Conservation (phyloP, 2,888 invertebrate species). For the Gymnocheta viridis region DNA sequence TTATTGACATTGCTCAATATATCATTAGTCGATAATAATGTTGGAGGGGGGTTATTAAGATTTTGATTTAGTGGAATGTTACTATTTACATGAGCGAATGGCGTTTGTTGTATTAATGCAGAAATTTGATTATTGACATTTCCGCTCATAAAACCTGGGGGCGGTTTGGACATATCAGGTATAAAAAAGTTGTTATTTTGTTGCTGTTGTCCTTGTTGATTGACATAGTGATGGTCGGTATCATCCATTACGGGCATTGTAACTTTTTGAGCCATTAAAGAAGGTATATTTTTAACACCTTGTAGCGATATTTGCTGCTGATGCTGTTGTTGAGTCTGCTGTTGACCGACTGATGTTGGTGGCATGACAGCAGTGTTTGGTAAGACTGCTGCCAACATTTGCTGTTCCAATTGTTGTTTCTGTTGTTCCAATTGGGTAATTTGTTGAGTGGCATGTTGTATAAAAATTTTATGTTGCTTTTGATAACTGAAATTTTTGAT, state of each 20-base stretch:
- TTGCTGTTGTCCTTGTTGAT: slow-evolving; percentile 42
- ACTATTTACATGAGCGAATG: slow-evolving; percentile 70
- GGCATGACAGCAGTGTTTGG: slow-evolving; percentile 75
- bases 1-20: slow-evolving; percentile 54
- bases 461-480: slow-evolving; percentile 97
- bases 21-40: slow-evolving; percentile 37
- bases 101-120: slow-evolving; percentile 66
- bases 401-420: slow-evolving; percentile 84
- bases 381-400: slow-evolving; percentile 75
- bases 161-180: slow-evolving; percentile 93
- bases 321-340: slow-evolving; percentile 62
- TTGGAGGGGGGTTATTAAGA: slow-evolving; percentile 58
- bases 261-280: slow-evolving; percentile 82
- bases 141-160: slow-evolving; percentile 87
- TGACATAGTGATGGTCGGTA: slow-evolving; percentile 30
- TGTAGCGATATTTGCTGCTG: slow-evolving; percentile 66
- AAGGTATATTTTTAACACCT: slow-evolving; percentile 71
- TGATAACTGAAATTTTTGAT: slow-evolving; percentile 85
- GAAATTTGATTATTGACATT: slow-evolving; percentile 69
- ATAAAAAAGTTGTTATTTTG: slow-evolving; percentile 83
- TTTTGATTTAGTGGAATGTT: slow-evolving; percentile 70
- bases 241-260: slow-evolving; percentile 77
- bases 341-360: slow-evolving; percentile 73
- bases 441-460: slow-evolving; percentile 94
- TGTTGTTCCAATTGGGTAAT: slow-evolving; percentile 92